These are phyloP conservation scores for Trachelus iudaicus DNA, from an alignment of 2,888 invertebrate species.

Conservation along the genomic window DNA sequence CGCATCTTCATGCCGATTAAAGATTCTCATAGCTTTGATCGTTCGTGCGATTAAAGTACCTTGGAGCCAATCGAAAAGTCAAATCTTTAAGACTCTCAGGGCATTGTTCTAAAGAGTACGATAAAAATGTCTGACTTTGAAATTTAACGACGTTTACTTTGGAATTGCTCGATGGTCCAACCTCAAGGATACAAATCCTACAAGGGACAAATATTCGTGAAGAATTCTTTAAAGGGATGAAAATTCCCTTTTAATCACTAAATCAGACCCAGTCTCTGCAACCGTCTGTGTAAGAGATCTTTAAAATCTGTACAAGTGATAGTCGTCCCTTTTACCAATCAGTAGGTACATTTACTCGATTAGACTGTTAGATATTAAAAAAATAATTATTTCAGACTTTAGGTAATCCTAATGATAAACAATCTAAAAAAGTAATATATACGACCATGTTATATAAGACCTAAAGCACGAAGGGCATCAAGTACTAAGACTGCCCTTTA, in stretches of 20 bases:
- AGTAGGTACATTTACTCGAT: neutral
- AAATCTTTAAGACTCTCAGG: conserved; percentile 56
- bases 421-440: neutral
- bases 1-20: conserved; percentile 59
- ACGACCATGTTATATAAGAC: neutral
- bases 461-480: neutral
- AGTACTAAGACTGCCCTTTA: neutral
- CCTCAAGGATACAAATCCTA: neutral
- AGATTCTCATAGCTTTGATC: conserved; percentile 55
- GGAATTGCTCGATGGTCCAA: neutral
- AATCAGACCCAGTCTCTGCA: neutral
- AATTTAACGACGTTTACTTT: conserved; percentile 7
- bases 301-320: neutral
- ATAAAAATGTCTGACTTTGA: conserved; percentile 52
- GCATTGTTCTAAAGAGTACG: conserved; percentile 31
- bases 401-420: neutral
- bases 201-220: neutral
- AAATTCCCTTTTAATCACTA: neutral
- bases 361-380: neutral
- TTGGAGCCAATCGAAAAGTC: conserved; percentile 58
- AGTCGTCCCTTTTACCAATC: neutral
- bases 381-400: neutral
- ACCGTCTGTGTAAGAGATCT: neutral
- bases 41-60: conserved; percentile 59
- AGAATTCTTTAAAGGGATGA: neutral